Percentiles rank a stretch among this genome's conserved stretches.
Conservation (phyloP, 2,888 invertebrate genomes). For the Drosophila pegasa region DNA sequence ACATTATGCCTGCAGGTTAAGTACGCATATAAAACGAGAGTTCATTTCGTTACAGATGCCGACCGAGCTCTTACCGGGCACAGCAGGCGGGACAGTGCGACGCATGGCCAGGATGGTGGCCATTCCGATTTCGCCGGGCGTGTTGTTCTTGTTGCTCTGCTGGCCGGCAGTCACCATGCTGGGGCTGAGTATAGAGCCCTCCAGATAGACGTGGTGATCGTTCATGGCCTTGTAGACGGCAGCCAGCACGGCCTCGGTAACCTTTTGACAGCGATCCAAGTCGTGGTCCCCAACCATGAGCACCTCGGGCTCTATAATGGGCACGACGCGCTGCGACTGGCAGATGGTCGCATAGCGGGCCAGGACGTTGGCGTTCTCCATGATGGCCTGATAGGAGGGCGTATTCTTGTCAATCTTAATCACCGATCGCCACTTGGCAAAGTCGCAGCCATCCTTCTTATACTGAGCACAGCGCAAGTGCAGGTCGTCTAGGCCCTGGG, state of each 20-base stretch:
- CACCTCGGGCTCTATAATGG: constrained; percentile 99
- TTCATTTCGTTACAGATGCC: neutral
- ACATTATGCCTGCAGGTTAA: constrained; percentile 91
- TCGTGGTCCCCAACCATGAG: constrained; percentile 99
- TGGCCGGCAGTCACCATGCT: constrained; percentile 99
- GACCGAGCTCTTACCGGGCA: constrained; percentile 89
- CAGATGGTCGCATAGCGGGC: constrained; percentile 99
- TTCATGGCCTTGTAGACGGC: constrained; percentile 97
- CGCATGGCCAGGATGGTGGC: constrained; percentile 97
- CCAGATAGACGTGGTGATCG: constrained; percentile 98
- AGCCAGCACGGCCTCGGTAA: constrained; percentile 96
- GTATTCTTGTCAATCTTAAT: constrained; percentile 96
- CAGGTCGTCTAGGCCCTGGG: constrained; percentile 98
- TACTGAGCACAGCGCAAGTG: constrained; percentile 97
- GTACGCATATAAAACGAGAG: neutral
- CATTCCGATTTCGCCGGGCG: constrained; percentile 92
- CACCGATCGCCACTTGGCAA: constrained; percentile 99
- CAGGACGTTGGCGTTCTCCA: constrained; percentile 98
- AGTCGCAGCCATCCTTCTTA: constrained; percentile 98
- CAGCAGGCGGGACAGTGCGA: constrained; percentile 97
- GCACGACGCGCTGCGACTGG: constrained; percentile 98
- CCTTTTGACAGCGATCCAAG: constrained; percentile 95
- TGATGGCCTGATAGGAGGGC: constrained; percentile 95
- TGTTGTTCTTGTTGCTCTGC: constrained; percentile 89
- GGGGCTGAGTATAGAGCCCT: constrained; percentile 98